phyloP scores from a whole-genome alignment of 2,888 invertebrate genomes.

The Eubasilissa splendida region DNA sequence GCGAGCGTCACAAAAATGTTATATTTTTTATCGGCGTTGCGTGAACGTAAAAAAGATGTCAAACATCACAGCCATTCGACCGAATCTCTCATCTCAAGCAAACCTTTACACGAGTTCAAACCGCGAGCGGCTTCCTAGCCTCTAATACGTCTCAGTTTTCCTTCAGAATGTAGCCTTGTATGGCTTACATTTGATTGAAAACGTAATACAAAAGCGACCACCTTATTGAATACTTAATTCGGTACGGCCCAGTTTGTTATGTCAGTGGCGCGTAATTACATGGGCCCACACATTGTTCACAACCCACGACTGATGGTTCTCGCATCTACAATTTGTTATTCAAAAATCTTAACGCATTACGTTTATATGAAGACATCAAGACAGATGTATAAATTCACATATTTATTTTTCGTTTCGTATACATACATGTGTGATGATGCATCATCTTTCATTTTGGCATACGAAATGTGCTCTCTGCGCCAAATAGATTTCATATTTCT shows the following conservation, averaged over 20 bases:
- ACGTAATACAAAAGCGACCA: slow-evolving; percentile 27
- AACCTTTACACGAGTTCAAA: no score
- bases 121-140: no score
- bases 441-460: slow-evolving; percentile 22
- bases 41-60: no score
- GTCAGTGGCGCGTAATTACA: slow-evolving; percentile 31
- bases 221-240: slow-evolving; percentile 37
- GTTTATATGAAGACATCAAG: slow-evolving; percentile 36
- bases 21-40: no score
- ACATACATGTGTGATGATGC: neutral
- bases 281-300: slow-evolving; percentile 14
- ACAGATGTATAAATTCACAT: slow-evolving; percentile 17
- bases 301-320: slow-evolving; percentile 3
- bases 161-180: neutral
- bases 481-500: slow-evolving; percentile 21
- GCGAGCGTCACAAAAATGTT: no score
- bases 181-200: neutral
- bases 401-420: slow-evolving; percentile 19
- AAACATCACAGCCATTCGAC: no score
- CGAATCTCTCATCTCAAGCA: no score
- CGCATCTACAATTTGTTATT: slow-evolving; percentile 17
- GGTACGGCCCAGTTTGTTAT: slow-evolving; percentile 38
- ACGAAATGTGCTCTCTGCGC: neutral
- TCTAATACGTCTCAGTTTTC: no score
- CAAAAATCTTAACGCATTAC: slow-evolving; percentile 12